Conservation (phyloP, 2,797 vertebrate species). For the Vultur gryphus region DNA sequence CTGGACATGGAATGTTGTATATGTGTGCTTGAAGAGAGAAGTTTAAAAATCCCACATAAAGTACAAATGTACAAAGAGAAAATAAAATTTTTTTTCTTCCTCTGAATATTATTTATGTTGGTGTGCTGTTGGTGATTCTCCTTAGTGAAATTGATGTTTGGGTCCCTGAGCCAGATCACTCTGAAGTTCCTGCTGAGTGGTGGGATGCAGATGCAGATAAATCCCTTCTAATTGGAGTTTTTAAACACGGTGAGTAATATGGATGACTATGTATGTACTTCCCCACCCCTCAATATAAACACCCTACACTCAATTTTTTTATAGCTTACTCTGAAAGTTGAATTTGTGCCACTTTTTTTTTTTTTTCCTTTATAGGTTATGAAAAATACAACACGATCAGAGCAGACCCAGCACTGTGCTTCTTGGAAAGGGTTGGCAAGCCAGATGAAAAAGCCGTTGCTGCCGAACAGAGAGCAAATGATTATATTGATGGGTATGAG, state of each 20-base stretch:
- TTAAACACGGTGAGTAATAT: constrained; percentile 89
- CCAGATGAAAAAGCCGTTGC: constrained; percentile 98
- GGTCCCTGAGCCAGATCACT: constrained; percentile 95
- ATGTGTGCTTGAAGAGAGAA: not conserved
- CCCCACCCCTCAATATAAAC: not conserved
- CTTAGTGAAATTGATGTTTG: constrained; percentile 94
- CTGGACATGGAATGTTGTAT: not conserved
- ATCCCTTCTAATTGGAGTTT: constrained; percentile 93
- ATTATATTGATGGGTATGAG: constrained; percentile 95
- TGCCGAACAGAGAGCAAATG: constrained; percentile 95
- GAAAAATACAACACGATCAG: constrained; percentile 98
- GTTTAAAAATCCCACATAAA: not conserved
- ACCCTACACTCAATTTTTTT: not conserved
- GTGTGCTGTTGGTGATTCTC: constrained; percentile 14
- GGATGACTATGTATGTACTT: not conserved
- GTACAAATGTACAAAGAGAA: not conserved
- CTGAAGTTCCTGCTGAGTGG: constrained; percentile 93
- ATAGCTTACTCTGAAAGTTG: not conserved
- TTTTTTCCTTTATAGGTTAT: constrained; percentile 80
- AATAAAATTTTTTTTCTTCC: not conserved
- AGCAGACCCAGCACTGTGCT: constrained; percentile 91
- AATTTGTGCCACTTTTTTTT: not conserved
- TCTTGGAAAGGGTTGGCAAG: constrained; percentile 93
- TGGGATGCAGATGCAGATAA: constrained; percentile 94
- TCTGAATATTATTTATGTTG: not conserved